A percentile compares a stretch with the other conserved stretches of the same genome.
Evolutionary conservation across 1,140 invertebrate genomes (phyloP).

Genomic region (Orchesella cincta): DNA sequence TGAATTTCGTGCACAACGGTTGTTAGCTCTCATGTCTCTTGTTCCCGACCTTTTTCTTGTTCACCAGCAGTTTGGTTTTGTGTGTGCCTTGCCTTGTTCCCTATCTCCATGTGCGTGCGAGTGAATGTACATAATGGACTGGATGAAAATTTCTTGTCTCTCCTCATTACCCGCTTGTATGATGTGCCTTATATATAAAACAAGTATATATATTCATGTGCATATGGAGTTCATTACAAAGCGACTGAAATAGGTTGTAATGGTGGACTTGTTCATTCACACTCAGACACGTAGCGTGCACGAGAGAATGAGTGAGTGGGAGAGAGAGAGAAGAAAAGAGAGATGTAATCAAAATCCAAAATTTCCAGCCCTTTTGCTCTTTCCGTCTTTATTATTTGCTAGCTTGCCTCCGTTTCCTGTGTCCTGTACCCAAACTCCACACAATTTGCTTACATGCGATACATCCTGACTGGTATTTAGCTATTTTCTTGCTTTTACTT

Average conservation of each 20-base stretch:
- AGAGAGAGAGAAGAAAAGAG: neutral
- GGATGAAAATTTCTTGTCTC: constrained; percentile 38
- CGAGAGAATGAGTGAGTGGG: too few relatives aligned
- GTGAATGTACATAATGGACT: constrained; percentile 27
- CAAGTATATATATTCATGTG: neutral
- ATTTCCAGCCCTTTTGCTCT: constrained; percentile 3
- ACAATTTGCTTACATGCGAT: neutral
- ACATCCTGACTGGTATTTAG: neutral
- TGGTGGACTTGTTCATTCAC: constrained; percentile 41
- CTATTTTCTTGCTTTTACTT: neutral
- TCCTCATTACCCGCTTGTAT: constrained; percentile 30
- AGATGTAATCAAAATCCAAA: constrained; percentile 6
- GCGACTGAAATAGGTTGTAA: neutral
- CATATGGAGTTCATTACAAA: neutral
- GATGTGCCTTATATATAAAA: neutral
- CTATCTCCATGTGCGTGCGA: neutral
- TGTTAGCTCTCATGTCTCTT: constrained; percentile 12
- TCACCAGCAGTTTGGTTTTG: neutral
- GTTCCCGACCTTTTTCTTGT: constrained; percentile 29
- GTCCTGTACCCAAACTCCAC: neutral
- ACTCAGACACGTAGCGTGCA: constrained; percentile 38
- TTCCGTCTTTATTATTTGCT: constrained; percentile 1
- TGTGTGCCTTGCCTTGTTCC: neutral
- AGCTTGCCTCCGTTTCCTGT: neutral
- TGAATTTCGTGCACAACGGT: constrained; percentile 7